Base-by-base conservation (phyloP, 2,888 invertebrate genomes). In the Drosophila suboccidentalis region DNA sequence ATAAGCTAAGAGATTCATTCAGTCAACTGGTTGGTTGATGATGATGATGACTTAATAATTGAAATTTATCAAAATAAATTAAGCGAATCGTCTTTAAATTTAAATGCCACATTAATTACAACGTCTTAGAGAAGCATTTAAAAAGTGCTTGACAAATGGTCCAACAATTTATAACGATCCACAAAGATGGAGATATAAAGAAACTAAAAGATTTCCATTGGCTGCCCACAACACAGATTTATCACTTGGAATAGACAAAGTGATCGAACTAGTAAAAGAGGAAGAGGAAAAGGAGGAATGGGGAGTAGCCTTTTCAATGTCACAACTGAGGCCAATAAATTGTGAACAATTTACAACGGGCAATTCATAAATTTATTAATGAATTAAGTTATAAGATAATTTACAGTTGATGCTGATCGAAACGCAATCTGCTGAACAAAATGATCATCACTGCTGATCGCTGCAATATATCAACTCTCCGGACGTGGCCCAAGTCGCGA, bases 331-430 rank as follows among this genome's bases (percentile, higher is more conserved):
- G 15, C 70, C 69, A 83, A 90, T 91, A 86, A 91, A 91, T 90
- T 88, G 57, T 71, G 82, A 80, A 86, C 90, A 90, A 91, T 90
- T 91, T 91, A 88, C 90, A 90, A 82, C 89, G 75, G 77, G 80
- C 86, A 90, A 91, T 91, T 91, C 89, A 91, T 91, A 90, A 90
- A 91, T 91, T 91, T 91, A 90, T 91, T 91, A 91, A 91, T 91
- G 91, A 91, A 91, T 91, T 91, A 91, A 91, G 90, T 91, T 91
- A 90, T 91, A 91, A 91, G 88, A 90, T 91, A 91, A 91, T 90
- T 88, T 90, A 85, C 89, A 90, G 80, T 82, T 80, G 74, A 75
- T 70, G 65, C 71, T 71, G 71, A 79, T 78, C 77, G 80, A 82
- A 85, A 85, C 80, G 85, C 86, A 89, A 87, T 86, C 85, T 78